Percentiles rank a stretch among this genome's conserved stretches.
phyloP scores from a whole-genome alignment of 2,888 invertebrate species.

The Chrysopilus asiliformis region DNA sequence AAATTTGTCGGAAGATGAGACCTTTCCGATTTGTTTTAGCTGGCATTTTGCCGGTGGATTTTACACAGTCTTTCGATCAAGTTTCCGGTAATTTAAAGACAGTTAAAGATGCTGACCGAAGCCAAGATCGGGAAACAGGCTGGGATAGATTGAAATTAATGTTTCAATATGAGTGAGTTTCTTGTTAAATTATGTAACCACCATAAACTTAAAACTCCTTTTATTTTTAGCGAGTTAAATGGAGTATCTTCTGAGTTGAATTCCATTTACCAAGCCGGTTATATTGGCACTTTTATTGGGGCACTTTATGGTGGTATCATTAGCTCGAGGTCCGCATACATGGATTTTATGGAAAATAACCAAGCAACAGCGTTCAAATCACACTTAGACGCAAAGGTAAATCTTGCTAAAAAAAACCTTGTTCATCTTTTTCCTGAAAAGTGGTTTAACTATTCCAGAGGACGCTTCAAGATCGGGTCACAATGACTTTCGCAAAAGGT shows the following conservation, averaged over 20 bases:
- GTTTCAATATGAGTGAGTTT: constrained; percentile 28
- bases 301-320: constrained; percentile 51
- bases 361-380: constrained; percentile 55
- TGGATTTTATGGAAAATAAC: constrained; percentile 57
- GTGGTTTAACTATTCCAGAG: constrained; percentile 35
- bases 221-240: constrained; percentile 48
- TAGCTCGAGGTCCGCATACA: constrained; percentile 44
- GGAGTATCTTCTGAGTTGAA: constrained; percentile 47
- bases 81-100: constrained; percentile 8
- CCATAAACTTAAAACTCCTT: background rate
- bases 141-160: constrained; percentile 28
- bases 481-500: constrained; percentile 56
- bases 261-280: constrained; percentile 44
- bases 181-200: background rate
- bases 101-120: constrained; percentile 2
- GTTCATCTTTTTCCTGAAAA: no score
- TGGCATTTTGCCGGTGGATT: constrained; percentile 21
- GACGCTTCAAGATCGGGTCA: constrained; percentile 56
- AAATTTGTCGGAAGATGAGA: no score
- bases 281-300: constrained; percentile 48
- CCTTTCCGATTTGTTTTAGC: no score
- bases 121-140: constrained; percentile 26
- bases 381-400: constrained; percentile 55
- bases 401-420: constrained; percentile 4
- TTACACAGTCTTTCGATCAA: constrained; percentile 4